A percentile compares a stretch with the other conserved stretches of the same genome.
These are phyloP conservation scores for Notothenia rossii DNA, from an alignment of 2,113 vertebrate genomes.

Conservation along the genomic window DNA sequence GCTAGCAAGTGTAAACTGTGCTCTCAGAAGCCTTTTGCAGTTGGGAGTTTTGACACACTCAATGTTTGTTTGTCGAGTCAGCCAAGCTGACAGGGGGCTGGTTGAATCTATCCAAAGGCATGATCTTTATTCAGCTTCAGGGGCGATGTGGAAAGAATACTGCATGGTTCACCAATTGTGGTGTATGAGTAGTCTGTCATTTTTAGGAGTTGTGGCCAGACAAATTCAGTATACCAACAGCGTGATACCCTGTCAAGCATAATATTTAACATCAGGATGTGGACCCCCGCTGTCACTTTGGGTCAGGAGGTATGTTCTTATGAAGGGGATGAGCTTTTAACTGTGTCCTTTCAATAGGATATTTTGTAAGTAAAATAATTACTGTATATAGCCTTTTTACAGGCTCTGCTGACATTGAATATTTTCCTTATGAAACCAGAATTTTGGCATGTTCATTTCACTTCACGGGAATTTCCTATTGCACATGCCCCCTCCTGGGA, in stretches of 20 bases:
- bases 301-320: conserved; percentile 7
- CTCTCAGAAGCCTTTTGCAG: conserved; percentile 80
- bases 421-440: conserved; percentile 49
- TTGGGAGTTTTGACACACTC: conserved; percentile 80
- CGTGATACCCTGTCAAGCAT: conserved; percentile 39
- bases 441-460: conserved; percentile 43
- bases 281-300: conserved; percentile 11
- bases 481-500: conserved; percentile 14
- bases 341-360: background rate
- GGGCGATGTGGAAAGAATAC: conserved; percentile 48
- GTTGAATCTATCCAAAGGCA: conserved; percentile 59
- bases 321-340: conserved; percentile 25
- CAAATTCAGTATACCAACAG: conserved; percentile 31
- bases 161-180: conserved; percentile 21
- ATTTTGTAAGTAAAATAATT: conserved; percentile 50
- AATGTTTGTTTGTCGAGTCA: conserved; percentile 85
- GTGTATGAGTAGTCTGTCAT: conserved; percentile 31
- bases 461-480: conserved; percentile 47
- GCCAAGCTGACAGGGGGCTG: conserved; percentile 70
- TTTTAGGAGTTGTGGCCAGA: conserved; percentile 44
- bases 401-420: conserved; percentile 48
- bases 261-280: conserved; percentile 27
- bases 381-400: conserved; percentile 8
- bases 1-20: conserved; percentile 84
- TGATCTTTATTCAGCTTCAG: conserved; percentile 55